Evolutionary conservation across 1,140 invertebrate genomes (phyloP).

Genomic region (Drosophila serrata): DNA sequence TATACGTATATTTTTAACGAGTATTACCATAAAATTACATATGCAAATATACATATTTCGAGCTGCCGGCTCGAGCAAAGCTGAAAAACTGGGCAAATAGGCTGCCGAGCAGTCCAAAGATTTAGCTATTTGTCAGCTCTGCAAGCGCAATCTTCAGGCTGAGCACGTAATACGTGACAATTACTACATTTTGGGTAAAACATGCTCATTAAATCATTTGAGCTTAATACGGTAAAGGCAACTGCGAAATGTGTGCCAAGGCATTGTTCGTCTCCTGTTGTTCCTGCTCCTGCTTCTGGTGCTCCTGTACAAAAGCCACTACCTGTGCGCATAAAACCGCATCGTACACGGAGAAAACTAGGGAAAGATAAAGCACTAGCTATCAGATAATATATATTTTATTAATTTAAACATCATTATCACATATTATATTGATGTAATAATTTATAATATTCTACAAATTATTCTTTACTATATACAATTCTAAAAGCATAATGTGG

Average conservation of each 20-base stretch:
- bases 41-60: constrained; percentile 77
- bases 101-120: constrained; percentile 53
- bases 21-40: constrained; percentile 83
- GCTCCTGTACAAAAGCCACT: constrained; percentile 48
- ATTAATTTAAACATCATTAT: background rate
- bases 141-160: constrained; percentile 71
- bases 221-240: constrained; percentile 70
- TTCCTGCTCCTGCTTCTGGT: constrained; percentile 2
- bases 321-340: constrained; percentile 58
- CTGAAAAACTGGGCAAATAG: constrained; percentile 45
- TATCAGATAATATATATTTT: background rate
- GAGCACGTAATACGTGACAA: constrained; percentile 83
- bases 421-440: background rate
- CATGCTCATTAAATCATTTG: constrained; percentile 82
- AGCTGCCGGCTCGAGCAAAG: constrained; percentile 28
- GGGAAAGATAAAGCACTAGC: background rate
- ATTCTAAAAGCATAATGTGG: background rate
- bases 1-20: constrained; percentile 78
- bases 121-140: constrained; percentile 78
- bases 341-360: constrained; percentile 29
- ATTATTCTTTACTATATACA: background rate
- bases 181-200: constrained; percentile 82
- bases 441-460: background rate
- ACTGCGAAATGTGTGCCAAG: constrained; percentile 68
- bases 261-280: constrained; percentile 49